Evolutionary conservation across 2,113 vertebrate genomes (phyloP).

Genomic region (Syngnathus scovelli): DNA sequence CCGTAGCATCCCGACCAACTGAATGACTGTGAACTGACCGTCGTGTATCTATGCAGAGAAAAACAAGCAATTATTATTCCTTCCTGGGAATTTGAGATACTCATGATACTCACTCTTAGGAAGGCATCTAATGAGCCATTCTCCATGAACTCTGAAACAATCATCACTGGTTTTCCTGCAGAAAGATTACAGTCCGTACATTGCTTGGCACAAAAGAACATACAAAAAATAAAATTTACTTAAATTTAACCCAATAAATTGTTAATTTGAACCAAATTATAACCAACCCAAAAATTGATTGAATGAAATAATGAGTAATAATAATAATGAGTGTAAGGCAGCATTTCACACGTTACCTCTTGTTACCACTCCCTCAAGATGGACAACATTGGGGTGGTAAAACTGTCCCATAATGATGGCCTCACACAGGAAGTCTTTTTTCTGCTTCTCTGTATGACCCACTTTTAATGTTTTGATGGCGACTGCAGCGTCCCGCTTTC

Average conservation of each 20-base stretch:
- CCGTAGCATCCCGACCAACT: slow-evolving; percentile 95
- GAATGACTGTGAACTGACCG: slow-evolving; percentile 96
- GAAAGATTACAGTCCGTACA: slow-evolving; percentile 9
- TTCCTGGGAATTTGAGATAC: slow-evolving; percentile 9
- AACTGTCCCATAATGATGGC: slow-evolving; percentile 99
- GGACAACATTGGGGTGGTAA: slow-evolving; percentile 95
- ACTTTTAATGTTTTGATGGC: slow-evolving; percentile 97
- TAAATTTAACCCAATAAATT: too few species aligned
- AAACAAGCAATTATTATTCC: slow-evolving; percentile 43
- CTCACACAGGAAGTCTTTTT: slow-evolving; percentile 93
- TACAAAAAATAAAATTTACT: not conserved
- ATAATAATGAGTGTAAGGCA: too few species aligned
- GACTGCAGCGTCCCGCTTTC: slow-evolving; percentile 88
- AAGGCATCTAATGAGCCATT: slow-evolving; percentile 93
- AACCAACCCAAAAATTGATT: too few species aligned
- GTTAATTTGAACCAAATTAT: too few species aligned
- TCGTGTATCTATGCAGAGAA: slow-evolving; percentile 83
- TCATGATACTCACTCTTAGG: slow-evolving; percentile 83
- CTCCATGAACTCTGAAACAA: slow-evolving; percentile 99
- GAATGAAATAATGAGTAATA: too few species aligned
- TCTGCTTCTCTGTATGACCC: slow-evolving; percentile 95
- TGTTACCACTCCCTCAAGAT: slow-evolving; percentile 94
- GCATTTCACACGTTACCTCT: slow-evolving; percentile 74
- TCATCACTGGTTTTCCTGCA: slow-evolving; percentile 96
- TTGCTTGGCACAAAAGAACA: not conserved